Evolutionary conservation across 2,113 vertebrate species (phyloP), one percentile per base, ranked within the genome.

Genomic region (Xiphias gladius): DNA sequence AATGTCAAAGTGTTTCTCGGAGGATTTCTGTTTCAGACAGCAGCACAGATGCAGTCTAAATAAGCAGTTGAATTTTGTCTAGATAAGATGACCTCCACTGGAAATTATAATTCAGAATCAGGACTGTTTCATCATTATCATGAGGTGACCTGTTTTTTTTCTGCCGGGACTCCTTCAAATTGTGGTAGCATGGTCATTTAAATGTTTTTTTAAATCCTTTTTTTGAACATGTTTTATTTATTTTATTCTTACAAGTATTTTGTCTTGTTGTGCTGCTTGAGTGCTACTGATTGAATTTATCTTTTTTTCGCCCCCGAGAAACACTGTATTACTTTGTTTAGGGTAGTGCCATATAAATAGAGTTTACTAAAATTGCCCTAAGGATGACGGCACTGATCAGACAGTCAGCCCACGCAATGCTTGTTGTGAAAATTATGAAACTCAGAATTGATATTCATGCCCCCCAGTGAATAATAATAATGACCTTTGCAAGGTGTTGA

Each of bases 1-100:
- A 90, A 85, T 89, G 85, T 79, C 16, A 62, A 85, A 76, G 67
- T 79, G 62, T n/a, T n/a, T 90, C 16, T 77, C 46, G 12, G 46
- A 77, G 59, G 52, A 35, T 41, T 64, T 66, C 46, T 62, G 79
- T 35, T 73, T 74, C 39, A 79, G 30, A 63, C 22, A 2, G 39
- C 2, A 61, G 17, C 5, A 68, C 41, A 73, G 66, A 76, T 22
- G 46, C 48, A 61, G 30, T 80, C 61, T 20, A 80, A 73, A 83
- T 77, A 66, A 86, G 64, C 41, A 63, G 35, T 10, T 41, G 70
- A 10, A 41, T 59, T 80, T 68, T 59, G 13, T 70, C 0, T 2
- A 75, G 65, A 75, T 16, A 19, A 32, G 39, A 55, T 32, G 4
- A 79, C 62, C 58, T 73, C 64, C 37, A 22, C 37, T 19, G 17